Conservation (phyloP, 2,797 vertebrate genomes). For the Melanogrammus aeglefinus region DNA sequence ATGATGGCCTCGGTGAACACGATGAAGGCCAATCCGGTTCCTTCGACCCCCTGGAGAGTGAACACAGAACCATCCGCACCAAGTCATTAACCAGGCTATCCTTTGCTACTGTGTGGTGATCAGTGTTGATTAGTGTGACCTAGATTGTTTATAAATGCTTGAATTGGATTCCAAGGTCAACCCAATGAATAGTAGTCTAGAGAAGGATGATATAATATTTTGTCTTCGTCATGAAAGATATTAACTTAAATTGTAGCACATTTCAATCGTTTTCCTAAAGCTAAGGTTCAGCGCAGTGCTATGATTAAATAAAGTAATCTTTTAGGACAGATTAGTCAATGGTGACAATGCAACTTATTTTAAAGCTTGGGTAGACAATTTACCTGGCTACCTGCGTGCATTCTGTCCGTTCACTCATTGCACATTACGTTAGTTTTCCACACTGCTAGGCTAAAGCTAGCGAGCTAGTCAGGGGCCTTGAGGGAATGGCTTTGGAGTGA, state of each 20-base stretch:
- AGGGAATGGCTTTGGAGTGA: no score
- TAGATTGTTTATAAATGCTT: background rate
- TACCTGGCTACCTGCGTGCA: no score
- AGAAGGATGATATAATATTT: background rate
- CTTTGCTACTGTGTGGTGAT: background rate
- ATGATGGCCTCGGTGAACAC: conserved; percentile 97
- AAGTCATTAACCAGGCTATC: background rate
- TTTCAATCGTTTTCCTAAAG: background rate
- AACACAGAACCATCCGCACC: background rate
- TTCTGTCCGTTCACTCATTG: no score
- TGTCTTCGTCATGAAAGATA: background rate
- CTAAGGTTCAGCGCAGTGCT: background rate
- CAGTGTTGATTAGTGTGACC: background rate
- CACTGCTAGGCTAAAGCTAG: no score
- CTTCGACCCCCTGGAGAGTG: conserved; percentile 83
- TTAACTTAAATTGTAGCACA: background rate
- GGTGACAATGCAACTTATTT: background rate
- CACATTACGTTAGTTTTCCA: no score
- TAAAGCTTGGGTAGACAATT: background rate
- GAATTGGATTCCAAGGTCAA: background rate
- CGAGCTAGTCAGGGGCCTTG: no score
- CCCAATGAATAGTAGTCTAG: no score
- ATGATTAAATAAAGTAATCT: background rate
- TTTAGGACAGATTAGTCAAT: background rate
- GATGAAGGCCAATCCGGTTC: conserved; percentile 93